phyloP scores from a whole-genome alignment of 1,140 invertebrate genomes.

The Holotrichia oblita region DNA sequence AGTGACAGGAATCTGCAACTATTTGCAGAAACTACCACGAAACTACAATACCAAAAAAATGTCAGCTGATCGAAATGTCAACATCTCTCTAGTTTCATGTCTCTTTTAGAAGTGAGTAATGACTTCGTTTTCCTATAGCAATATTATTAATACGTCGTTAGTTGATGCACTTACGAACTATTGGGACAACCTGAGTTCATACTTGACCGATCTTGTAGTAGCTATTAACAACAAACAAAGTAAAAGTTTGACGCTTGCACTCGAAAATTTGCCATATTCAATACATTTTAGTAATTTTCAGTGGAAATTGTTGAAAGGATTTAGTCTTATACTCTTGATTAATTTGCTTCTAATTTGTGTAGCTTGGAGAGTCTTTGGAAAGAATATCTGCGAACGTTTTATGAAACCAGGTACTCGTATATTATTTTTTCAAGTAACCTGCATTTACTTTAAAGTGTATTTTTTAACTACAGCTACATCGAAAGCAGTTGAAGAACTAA shows the following conservation, averaged over 20 bases:
- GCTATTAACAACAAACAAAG: conserved; percentile 48
- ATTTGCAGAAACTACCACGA: too few species aligned
- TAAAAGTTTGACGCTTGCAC: conserved; percentile 45
- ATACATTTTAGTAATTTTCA: conserved; percentile 75
- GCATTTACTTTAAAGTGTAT: conserved; percentile 42
- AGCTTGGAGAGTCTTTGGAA: conserved; percentile 83
- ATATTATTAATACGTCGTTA: conserved; percentile 53
- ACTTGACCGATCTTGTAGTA: conserved; percentile 49
- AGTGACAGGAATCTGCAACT: too few species aligned
- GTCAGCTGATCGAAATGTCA: conserved; percentile 15
- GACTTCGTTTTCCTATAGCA: conserved; percentile 35
- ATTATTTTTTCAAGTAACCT: conserved; percentile 45
- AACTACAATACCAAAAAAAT: not conserved
- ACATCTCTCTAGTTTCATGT: not conserved
- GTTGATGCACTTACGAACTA: conserved; percentile 52
- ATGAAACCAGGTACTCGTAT: conserved; percentile 76
- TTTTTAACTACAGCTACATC: conserved; percentile 67
- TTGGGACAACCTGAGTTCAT: conserved; percentile 50
- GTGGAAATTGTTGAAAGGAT: conserved; percentile 75
- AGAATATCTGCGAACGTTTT: conserved; percentile 82
- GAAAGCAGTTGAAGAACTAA: conserved; percentile 80
- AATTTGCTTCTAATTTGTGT: conserved; percentile 78
- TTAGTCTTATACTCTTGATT: conserved; percentile 73
- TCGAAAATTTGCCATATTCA: conserved; percentile 52
- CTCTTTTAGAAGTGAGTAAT: conserved; percentile 37